Base-by-base conservation (phyloP, 1,140 invertebrate species). In the Zophobas morio region DNA sequence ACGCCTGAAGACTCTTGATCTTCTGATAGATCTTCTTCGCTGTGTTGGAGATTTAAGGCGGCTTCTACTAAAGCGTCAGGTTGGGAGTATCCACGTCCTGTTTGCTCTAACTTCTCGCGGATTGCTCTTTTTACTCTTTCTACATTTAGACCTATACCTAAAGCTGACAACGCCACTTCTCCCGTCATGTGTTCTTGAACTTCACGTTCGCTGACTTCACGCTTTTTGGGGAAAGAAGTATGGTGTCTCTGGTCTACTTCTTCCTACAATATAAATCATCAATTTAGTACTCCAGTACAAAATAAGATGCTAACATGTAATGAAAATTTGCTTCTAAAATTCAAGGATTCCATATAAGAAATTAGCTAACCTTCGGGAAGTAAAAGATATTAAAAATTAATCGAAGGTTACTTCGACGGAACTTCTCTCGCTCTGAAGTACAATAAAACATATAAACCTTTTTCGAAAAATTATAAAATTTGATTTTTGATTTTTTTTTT, bases 61-160 rank as follows among this genome's bases (percentile, higher is more conserved):
- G 93, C 92, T 82, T 93, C 90, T 56, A 95, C 90, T 6, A 94
- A 85, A 47, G 92, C 89, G 81, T 94, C 92, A 0, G 91, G 86
- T 36, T 90, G 89, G 6, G 85, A 86, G 83, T 92, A 94, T 1
- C 79, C 82, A 60, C 60, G 74, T 83, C 92, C 91, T 35, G 89
- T 89, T 73, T 88, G 82, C 46, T 90, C 88, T 57, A 93, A 81
- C 82, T 90, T 88, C 54, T 88, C 86, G 49, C 88, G 87, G 2
- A 94, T 86, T 0, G 92, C 92, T 76, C 88, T 87, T 78, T 92
- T 90, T 1, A 95, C 89, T 60, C 91, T 85, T n/a, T 90, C 91
- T 0, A 90, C 88, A 81, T 93, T 91, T 33, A 95, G 86, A 0
- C 93, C 93, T 78, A 94, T 89, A 74, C 90, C 88, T 53, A 94